phyloP scores from a whole-genome alignment of 2,888 invertebrate species.

The Phengaris alcon region DNA sequence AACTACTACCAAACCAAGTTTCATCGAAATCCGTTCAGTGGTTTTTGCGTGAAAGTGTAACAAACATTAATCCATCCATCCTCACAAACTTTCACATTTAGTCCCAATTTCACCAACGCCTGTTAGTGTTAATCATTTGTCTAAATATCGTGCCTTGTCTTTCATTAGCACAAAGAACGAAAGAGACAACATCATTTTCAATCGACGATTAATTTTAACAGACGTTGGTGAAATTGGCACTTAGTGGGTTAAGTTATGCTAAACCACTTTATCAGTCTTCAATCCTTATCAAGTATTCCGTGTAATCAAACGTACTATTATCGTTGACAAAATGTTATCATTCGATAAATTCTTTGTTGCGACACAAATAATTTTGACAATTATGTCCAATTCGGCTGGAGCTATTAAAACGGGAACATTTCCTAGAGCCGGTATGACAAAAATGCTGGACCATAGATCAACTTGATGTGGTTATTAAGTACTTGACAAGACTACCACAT shows the following conservation, averaged over 20 bases:
- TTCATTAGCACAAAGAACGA: too few species aligned
- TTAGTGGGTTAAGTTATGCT: background rate
- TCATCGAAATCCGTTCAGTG: too few species aligned
- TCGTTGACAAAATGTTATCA: background rate
- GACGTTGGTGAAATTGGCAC: too few species aligned
- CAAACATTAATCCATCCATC: too few species aligned
- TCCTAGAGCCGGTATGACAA: slow-evolving; percentile 34
- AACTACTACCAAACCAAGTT: too few species aligned
- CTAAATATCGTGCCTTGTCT: too few species aligned
- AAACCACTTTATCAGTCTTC: background rate
- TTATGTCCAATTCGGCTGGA: slow-evolving; percentile 38
- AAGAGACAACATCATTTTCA: too few species aligned
- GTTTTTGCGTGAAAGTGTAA: too few species aligned
- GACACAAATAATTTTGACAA: slow-evolving; percentile 41
- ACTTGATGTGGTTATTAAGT: slow-evolving; percentile 43
- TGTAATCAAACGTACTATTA: background rate
- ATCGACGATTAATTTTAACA: too few species aligned
- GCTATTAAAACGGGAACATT: slow-evolving; percentile 36
- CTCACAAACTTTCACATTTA: too few species aligned
- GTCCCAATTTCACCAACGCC: too few species aligned
- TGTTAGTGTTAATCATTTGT: too few species aligned
- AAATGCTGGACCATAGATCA: slow-evolving; percentile 38
- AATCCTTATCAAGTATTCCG: background rate
- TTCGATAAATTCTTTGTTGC: slow-evolving; percentile 37
- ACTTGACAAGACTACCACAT: slow-evolving; percentile 40